These are phyloP conservation scores for Chloropsis cyanopogon DNA, from an alignment of 2,113 vertebrate species.

Conservation along the genomic window DNA sequence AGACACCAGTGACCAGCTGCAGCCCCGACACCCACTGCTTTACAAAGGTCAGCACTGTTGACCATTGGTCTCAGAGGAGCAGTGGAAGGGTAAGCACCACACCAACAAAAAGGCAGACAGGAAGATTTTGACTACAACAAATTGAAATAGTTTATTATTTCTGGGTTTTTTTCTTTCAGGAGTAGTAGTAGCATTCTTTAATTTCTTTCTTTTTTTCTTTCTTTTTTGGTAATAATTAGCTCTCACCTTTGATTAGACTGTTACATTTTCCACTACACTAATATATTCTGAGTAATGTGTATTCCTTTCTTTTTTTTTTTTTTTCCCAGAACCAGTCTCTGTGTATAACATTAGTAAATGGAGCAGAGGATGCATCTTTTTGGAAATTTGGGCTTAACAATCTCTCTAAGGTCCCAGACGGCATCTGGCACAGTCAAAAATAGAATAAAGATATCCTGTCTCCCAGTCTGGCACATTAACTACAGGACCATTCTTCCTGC, in stretches of 20 bases:
- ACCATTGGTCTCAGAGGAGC: background rate
- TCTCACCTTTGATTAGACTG: background rate
- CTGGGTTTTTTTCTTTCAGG: background rate
- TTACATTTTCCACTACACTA: background rate
- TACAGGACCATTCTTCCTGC: conserved; percentile 45
- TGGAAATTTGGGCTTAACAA: background rate
- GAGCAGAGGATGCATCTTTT: background rate
- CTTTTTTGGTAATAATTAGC: background rate
- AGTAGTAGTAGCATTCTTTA: background rate
- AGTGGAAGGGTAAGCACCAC: background rate
- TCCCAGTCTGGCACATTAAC: conserved; percentile 40
- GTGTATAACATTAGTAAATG: background rate
- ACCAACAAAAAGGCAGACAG: background rate
- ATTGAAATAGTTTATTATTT: background rate
- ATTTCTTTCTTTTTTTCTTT: background rate
- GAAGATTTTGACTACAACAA: background rate
- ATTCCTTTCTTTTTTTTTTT: background rate
- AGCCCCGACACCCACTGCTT: rapidly evolving
- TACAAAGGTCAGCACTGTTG: background rate
- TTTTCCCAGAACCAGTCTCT: background rate
- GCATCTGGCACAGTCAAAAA: conserved; percentile 43
- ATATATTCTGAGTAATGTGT: background rate
- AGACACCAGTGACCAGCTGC: rapidly evolving
- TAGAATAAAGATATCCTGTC: conserved; percentile 55
- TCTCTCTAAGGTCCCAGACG: background rate